Conservation (phyloP, 2,888 invertebrate genomes). For the Acanthosepion pharaonis region DNA sequence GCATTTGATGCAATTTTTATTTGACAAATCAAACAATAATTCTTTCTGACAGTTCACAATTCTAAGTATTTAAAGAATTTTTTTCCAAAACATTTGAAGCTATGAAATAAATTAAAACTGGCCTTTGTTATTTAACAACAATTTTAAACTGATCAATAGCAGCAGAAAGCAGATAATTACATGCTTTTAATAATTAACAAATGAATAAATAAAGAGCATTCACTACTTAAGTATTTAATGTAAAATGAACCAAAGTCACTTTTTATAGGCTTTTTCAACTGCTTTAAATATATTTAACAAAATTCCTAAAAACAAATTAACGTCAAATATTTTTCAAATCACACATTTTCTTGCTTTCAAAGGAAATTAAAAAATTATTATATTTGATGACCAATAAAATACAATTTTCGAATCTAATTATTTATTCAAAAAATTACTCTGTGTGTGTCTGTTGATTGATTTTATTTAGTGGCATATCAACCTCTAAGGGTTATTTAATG, state of each 20-base stretch:
- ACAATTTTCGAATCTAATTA: too few relatives aligned
- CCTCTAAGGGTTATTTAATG: too few relatives aligned
- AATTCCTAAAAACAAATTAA: neutral
- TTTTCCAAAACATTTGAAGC: neutral
- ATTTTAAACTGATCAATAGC: neutral
- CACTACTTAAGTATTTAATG: neutral
- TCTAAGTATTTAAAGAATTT: neutral
- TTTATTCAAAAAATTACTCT: too few relatives aligned
- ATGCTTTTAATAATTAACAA: neutral
- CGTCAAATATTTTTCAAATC: neutral
- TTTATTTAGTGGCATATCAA: too few relatives aligned
- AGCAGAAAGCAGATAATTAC: neutral
- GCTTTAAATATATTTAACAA: neutral
- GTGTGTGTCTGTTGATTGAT: too few relatives aligned
- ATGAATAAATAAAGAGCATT: neutral
- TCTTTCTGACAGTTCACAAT: too few relatives aligned
- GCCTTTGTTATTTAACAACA: neutral
- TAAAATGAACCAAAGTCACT: neutral
- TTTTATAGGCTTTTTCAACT: neutral
- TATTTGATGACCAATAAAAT: neutral
- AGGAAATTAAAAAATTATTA: neutral
- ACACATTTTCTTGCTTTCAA: neutral
- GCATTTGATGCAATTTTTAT: too few relatives aligned
- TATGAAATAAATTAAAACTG: neutral
- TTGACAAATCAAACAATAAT: too few relatives aligned